Conservation (phyloP, 2,113 vertebrate genomes). For the Mixornis gularis region DNA sequence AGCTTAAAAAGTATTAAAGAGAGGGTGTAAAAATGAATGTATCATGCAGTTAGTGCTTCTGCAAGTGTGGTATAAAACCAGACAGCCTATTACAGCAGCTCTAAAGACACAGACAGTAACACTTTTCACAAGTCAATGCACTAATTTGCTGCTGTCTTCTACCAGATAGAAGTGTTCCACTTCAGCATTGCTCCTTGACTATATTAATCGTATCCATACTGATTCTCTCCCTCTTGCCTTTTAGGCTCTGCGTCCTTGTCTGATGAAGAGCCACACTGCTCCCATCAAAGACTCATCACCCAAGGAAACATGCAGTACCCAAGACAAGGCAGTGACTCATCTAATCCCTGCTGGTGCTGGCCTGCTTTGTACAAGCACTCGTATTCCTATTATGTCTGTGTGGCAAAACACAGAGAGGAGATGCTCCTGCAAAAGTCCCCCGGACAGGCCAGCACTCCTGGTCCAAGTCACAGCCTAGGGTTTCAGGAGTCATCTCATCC, state of each 20-base stretch:
- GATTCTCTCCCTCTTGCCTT: background rate
- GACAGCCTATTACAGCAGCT: background rate
- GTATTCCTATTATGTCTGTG: background rate
- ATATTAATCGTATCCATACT: background rate
- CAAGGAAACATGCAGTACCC: background rate
- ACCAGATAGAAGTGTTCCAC: background rate
- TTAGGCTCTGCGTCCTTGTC: background rate
- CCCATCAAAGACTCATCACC: background rate
- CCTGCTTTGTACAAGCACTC: background rate
- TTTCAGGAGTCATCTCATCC: background rate
- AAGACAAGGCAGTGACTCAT: background rate
- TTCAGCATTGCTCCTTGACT: background rate
- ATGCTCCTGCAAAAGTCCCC: background rate
- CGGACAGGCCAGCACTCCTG: background rate
- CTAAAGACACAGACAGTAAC: background rate
- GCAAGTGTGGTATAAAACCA: background rate
- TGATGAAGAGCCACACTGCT: background rate
- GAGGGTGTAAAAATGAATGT: background rate
- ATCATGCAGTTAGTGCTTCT: background rate
- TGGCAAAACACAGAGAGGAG: background rate
- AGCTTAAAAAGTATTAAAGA: background rate
- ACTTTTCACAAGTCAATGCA: background rate
- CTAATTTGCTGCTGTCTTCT: background rate
- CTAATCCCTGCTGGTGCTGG: background rate
- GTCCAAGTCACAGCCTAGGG: background rate